phyloP scores from a whole-genome alignment of 2,797 vertebrate species.

The Cottoperca gobio region DNA sequence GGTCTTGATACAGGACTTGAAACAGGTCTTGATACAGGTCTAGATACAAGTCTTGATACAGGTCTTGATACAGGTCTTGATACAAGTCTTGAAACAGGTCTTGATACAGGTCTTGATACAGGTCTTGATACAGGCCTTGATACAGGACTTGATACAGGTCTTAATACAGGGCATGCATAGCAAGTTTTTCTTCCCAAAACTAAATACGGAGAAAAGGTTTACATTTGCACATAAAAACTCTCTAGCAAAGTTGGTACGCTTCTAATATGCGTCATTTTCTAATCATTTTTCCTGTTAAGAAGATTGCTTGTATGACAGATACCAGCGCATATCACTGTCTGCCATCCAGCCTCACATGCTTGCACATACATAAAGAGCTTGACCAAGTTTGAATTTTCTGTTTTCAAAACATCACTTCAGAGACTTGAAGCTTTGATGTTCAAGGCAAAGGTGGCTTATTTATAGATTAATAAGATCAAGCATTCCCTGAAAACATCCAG shows the following conservation, averaged over 20 bases:
- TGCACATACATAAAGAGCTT: not conserved
- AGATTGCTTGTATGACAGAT: too few species aligned
- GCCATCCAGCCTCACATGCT: not conserved
- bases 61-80: too few species aligned
- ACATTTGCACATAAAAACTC: not conserved
- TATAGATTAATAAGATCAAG: constrained; percentile 5
- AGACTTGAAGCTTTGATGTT: constrained; percentile 7
- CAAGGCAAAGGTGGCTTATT: not conserved
- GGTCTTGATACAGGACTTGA: too few species aligned
- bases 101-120: too few species aligned
- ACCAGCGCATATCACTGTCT: not conserved
- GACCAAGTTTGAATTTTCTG: not conserved
- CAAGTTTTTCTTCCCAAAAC: not conserved
- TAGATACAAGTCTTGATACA: too few species aligned
- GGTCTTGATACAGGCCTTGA: too few species aligned
- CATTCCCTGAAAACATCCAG: not conserved
- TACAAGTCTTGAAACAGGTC: too few species aligned
- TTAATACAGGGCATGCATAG: not conserved
- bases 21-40: too few species aligned
- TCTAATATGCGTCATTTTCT: not conserved
- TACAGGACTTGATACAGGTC: not conserved
- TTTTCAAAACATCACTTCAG: constrained; percentile 4
- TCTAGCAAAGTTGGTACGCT: not conserved
- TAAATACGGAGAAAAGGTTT: not conserved
- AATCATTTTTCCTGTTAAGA: too few species aligned